Base-by-base conservation (phyloP, 92 coral and sea anemone species). In the Ricordea florida region DNA sequence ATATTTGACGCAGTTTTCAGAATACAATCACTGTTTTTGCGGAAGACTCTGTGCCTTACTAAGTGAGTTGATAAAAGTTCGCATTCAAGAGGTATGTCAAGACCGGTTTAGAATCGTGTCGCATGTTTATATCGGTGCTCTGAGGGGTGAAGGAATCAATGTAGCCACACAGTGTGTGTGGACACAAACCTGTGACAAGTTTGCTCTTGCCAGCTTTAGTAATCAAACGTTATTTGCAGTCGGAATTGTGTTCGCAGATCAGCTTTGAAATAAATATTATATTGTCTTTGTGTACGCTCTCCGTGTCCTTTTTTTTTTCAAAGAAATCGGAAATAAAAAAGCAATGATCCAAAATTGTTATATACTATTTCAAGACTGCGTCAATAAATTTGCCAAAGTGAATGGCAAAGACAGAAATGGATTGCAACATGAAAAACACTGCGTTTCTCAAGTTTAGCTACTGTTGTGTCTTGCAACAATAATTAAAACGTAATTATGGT, bases 111-210 rank as follows among this genome's bases (percentile, higher is more conserved):
- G 85, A 73, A 74, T 89, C 48, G 81, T 86, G 23, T 82, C 84
- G 8, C 82, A 89, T 50, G 90, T 89, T 3, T 89, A 64, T 36
- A 69, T 89, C 3, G 94, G 94, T 7, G 90, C 90, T 5, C 76
- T 89, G 4, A 57, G 83, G 1, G 94, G 47, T 10, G 76, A 89
- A 15, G 94, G 94, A 10, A 74, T 80, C 17, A 85, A 82, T 0
- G 88, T 69, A 3, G 94, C 94, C 1, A 89, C 87, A 9, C 94
- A 89, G 59, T 89, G 94, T 13, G 29, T 84, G 15, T 89, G 90
- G 94, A 75, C 90, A 5, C 90, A 90, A 0, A 65, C 62, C 27
- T 69, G 82, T 28, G 94, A 89, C 72, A 89, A 78, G 62, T 85
- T 85, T 35, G 94, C 87, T 16, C 62, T 88, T 24, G 94, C 94